Base-by-base conservation (phyloP, 2,888 invertebrate genomes). In the Leucozona laternaria region DNA sequence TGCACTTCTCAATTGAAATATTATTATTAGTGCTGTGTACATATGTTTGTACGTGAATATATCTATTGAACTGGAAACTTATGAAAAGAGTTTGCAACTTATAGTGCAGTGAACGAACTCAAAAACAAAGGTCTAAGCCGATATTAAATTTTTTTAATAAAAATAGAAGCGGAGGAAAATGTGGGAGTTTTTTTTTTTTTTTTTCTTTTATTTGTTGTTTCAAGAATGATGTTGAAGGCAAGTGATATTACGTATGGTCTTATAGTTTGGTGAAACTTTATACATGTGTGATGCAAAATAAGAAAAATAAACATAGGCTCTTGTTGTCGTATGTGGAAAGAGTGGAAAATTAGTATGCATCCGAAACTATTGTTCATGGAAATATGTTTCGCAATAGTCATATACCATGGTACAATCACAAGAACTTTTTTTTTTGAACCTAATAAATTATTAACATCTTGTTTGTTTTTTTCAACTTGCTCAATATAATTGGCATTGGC, bases 1-100 rank as follows among this genome's bases (percentile, higher is more conserved):
- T 53, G 45, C 71, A 57, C 77, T 37, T 78, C 78, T 82, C 82
- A 86, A 86, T 86, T 78, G 78, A 82, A 82, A 82, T 85, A 80
- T 85, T 85, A 77, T 85, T 85, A 85, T 81, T 73, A 81, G 68
- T 80, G 20, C 22, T 80, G 5, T 8, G n/a, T 28, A 6, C 6
- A 31, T 31, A 31, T 31, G 50, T 76, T 70, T 55, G 40, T 50
- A 75, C 28, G 58, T 79, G 62, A 28, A 60, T 68, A 66, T 48
- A 72, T 76, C 76, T 80, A 70, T 80, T 73, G 77, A 85, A 77
- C 28, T 68, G 72, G 53, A 73, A 73, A 53, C 66, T 37, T 58
- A 77, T 78, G 82, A 71, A 75, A 62, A 57, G 64, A 43, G 28
- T 70, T 50, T 77, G 31, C 37, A 58, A 31, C 66, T 53, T 34